phyloP scores from a whole-genome alignment of 2,888 invertebrate species.

The Yponomeuta plumbellus region DNA sequence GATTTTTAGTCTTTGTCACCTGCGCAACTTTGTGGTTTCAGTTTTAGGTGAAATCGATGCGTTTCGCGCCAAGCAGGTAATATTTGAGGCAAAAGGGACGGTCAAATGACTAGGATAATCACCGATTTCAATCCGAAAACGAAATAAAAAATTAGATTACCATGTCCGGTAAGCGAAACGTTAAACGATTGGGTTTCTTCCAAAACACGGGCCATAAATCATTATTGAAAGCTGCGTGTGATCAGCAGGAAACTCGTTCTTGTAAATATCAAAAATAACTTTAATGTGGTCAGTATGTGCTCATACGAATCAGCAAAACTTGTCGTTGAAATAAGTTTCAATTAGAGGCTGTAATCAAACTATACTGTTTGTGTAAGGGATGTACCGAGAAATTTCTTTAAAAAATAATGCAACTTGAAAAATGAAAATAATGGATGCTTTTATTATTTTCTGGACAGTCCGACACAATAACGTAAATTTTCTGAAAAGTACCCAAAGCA shows the following conservation, averaged over 20 bases:
- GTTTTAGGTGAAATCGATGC: too few relatives aligned
- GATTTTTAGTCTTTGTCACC: neutral
- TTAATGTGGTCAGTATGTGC: constrained; percentile 2
- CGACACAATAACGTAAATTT: too few relatives aligned
- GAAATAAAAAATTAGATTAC: neutral
- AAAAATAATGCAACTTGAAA: too few relatives aligned
- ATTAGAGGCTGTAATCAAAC: too few relatives aligned
- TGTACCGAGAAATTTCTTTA: too few relatives aligned
- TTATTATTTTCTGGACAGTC: too few relatives aligned
- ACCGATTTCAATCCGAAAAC: neutral
- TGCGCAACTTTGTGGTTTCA: neutral
- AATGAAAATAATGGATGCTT: too few relatives aligned
- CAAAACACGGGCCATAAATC: constrained; percentile 4
- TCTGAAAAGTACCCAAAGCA: too few relatives aligned
- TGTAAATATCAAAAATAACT: neutral
- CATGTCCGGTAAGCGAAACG: neutral
- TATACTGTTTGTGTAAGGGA: too few relatives aligned
- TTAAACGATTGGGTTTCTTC: neutral
- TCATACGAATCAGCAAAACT: neutral
- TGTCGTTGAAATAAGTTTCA: too few relatives aligned
- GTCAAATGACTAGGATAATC: neutral
- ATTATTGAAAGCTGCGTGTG: neutral
- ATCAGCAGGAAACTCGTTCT: neutral
- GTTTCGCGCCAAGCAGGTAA: too few relatives aligned
- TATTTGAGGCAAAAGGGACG: neutral